phyloP scores from a whole-genome alignment of 2,797 vertebrate species.

The Crocodylus rhombifer region DNA sequence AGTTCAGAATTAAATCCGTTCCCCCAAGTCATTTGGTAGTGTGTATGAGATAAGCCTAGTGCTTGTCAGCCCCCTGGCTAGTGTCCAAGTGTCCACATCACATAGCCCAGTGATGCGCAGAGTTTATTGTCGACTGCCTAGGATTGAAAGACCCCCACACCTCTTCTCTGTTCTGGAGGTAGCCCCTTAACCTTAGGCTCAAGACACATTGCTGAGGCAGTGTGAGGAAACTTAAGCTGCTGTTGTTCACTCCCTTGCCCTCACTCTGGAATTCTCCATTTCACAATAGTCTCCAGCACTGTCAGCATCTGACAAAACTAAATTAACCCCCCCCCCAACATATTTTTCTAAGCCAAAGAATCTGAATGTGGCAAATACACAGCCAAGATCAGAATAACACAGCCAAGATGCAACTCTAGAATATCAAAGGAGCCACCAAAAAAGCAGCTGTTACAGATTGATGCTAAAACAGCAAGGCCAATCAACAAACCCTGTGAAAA shows the following conservation, averaged over 20 bases:
- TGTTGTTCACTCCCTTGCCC: background rate
- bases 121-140: background rate
- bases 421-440: background rate
- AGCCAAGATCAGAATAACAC: background rate
- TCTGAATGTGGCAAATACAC: background rate
- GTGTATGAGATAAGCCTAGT: background rate
- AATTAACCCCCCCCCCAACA: background rate
- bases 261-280: background rate
- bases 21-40: background rate
- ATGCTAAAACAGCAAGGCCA: background rate
- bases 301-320: background rate
- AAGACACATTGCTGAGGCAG: background rate
- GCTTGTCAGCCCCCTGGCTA: background rate
- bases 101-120: background rate
- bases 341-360: background rate
- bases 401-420: background rate
- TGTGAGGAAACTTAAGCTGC: too few relatives aligned
- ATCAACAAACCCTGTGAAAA: background rate
- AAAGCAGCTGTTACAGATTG: background rate
- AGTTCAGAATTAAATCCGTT: background rate
- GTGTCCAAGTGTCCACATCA: background rate
- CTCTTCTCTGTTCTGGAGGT: background rate
- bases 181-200: background rate
- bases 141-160: background rate
- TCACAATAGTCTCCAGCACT: conserved; percentile 30